These are phyloP conservation scores for Eucera pruinosa DNA, from an alignment of 2,888 invertebrate species.

Conservation along the genomic window DNA sequence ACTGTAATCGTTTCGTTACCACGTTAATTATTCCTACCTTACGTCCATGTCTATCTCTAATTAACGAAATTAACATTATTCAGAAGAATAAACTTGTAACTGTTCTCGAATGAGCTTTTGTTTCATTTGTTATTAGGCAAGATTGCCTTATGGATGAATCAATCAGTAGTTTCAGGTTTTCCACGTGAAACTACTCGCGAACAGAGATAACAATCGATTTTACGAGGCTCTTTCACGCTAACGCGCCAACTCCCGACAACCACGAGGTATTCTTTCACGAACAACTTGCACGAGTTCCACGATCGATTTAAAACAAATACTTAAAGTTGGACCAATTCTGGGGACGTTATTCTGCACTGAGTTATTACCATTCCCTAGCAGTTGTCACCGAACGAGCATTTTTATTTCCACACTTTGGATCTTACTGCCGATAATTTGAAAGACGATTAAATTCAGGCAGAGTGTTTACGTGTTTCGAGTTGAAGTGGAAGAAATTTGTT, in stretches of 20 bases:
- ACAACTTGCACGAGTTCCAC: conserved; percentile 8
- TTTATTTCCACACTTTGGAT: neutral
- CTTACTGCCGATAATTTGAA: neutral
- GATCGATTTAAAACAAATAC: conserved; percentile 39
- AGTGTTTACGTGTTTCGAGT: neutral
- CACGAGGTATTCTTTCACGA: conserved; percentile 1
- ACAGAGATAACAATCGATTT: conserved; percentile 13
- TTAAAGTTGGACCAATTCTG: conserved; percentile 25
- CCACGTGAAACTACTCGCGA: conserved; percentile 3
- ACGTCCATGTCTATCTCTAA: neutral
- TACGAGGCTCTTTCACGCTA: conserved; percentile 5
- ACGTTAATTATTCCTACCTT: conserved; percentile 21
- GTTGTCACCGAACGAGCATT: conserved; percentile 11
- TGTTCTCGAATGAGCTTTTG: neutral
- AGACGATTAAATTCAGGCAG: neutral
- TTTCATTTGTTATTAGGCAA: neutral
- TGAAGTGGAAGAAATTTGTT: neutral
- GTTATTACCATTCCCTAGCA: conserved; percentile 1
- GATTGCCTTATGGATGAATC: conserved; percentile 1
- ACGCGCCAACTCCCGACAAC: conserved; percentile 8
- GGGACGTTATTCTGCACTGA: conserved; percentile 16
- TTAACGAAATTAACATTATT: conserved; percentile 19
- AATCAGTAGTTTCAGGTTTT: conserved; percentile 5
- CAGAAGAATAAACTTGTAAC: neutral
- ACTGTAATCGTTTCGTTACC: conserved; percentile 4